phyloP scores from a whole-genome alignment of 2,797 vertebrate genomes.

The Varecia variegata region DNA sequence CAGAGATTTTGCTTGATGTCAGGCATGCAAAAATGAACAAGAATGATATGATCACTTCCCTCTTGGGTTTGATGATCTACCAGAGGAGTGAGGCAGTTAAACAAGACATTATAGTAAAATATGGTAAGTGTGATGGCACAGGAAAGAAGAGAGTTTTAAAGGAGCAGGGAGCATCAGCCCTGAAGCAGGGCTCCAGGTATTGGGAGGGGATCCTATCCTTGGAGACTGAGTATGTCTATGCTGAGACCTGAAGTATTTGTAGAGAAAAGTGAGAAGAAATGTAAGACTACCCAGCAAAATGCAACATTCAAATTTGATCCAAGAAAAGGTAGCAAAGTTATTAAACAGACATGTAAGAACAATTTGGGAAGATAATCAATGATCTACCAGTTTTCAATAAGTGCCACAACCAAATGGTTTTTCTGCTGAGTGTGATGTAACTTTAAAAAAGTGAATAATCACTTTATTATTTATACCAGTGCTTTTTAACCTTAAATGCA shows the following conservation, averaged over 20 bases:
- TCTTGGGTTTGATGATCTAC: neutral
- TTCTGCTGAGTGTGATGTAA: neutral
- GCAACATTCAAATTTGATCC: neutral
- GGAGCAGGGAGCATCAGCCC: fast-evolving
- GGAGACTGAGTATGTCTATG: neutral
- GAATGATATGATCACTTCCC: neutral
- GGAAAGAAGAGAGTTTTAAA: neutral
- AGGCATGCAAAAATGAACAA: neutral
- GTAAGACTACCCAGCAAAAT: neutral
- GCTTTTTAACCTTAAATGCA: neutral
- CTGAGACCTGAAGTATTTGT: neutral
- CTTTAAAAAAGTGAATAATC: neutral
- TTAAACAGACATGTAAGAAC: neutral
- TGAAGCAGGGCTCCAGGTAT: no score
- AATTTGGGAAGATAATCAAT: neutral
- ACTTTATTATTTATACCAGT: neutral
- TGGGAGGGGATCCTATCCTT: neutral
- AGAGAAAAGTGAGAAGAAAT: neutral
- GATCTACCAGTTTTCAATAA: neutral
- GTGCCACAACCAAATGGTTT: neutral
- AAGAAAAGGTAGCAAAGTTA: neutral
- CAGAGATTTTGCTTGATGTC: neutral
- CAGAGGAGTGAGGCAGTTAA: neutral
- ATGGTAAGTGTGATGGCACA: neutral
- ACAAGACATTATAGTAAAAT: neutral